These are phyloP conservation scores for Parapsyche elsis DNA, from an alignment of 1,140 invertebrate genomes.

Conservation along the genomic window DNA sequence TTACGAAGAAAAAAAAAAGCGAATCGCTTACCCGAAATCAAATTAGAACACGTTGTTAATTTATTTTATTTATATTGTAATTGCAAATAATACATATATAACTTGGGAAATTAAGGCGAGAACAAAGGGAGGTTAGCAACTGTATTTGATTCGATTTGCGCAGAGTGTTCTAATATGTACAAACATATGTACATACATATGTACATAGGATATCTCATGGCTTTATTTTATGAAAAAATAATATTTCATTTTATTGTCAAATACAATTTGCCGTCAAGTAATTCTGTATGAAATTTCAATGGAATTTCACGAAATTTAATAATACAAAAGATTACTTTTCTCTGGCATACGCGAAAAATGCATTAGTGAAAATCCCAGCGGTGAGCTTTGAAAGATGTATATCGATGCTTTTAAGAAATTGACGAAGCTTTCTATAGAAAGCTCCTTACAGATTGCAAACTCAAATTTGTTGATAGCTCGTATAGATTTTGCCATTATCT, in stretches of 20 bases:
- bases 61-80: too few relatives aligned
- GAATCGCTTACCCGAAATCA: background rate
- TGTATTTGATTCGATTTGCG: too few relatives aligned
- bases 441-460: conserved; percentile 8
- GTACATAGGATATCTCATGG: too few relatives aligned
- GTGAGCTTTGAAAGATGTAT: conserved; percentile 26
- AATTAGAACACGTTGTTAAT: too few relatives aligned
- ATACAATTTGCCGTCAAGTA: background rate
- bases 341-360: conserved; percentile 33
- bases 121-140: too few relatives aligned
- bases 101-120: too few relatives aligned
- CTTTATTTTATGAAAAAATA: too few relatives aligned
- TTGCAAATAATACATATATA: too few relatives aligned
- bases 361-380: conserved; percentile 38
- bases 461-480: background rate
- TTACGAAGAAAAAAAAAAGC: background rate
- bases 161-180: too few relatives aligned
- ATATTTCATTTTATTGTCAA: background rate
- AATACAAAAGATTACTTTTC: conserved; percentile 28
- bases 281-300: background rate
- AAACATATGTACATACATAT: too few relatives aligned
- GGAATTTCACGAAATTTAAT: conserved; percentile 20
- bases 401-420: conserved; percentile 40
- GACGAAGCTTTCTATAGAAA: conserved; percentile 15
- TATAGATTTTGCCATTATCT: conserved; percentile 16